Base-by-base conservation (phyloP, 1,140 invertebrate genomes). In the Zaprionus gabonicus region DNA sequence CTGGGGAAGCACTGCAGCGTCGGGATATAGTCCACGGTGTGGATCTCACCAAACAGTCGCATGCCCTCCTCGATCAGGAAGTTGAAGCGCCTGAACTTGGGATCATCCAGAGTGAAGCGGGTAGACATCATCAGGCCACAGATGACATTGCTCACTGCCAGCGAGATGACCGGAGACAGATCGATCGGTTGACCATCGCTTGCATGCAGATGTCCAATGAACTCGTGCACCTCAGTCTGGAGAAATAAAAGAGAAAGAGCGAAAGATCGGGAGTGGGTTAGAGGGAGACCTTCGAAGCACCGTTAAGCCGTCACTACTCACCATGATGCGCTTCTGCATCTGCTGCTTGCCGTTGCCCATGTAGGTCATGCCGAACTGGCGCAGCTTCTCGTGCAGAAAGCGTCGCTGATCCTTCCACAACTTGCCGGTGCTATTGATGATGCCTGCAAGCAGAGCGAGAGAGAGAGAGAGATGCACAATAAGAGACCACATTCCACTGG, bases 331-430 rank as follows among this genome's bases (percentile, higher is more conserved):
- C 17, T 94, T 94, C 92, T 98, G 97, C 95, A 99, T 96, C 71
- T 96, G 94, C 80, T 96, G 95, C 83, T 96, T 96, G 31, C 96
- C 96, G 53, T 94, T 94, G 34, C 96, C 96, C 93, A 96, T 95
- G 88, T 96, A 96, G 65, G 96, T 97, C 96, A 98, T 97, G 12
- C 98, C 98, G 78, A 99, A 98, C 80, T 96, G 95, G 34, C 98
- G 94, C 2, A 99, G 94, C 66, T 97, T 96, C 72, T 97, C 96
- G 81, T 99, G 97, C 13, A 99, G 94, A 93, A 99, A 99, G 71
- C 96, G 95, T 62, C 98, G 94, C 92, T 99, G 97, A 77, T 97
- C 97, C 92, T 98, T 97, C 98, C 98, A 99, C 80, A 98, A 93
- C 67, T 96, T 95, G 58, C 98, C 98, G 75, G 97, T 97, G 66